Base-by-base conservation (phyloP, 1,140 invertebrate species). In the Harlomillsia oculata region DNA sequence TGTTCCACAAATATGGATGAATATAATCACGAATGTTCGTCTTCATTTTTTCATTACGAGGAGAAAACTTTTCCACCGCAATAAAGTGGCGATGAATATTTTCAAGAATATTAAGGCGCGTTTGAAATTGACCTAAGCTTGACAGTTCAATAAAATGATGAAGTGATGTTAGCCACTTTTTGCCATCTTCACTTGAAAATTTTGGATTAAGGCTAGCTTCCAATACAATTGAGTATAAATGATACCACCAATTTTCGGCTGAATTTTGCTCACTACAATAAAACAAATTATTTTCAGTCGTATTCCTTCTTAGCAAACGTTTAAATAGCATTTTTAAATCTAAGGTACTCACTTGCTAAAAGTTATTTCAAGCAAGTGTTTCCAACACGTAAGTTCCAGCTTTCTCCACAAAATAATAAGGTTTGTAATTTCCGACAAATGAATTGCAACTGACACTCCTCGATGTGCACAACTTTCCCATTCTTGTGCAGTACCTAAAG, bases 401-500 rank as follows among this genome's bases (percentile, higher is more conserved):
- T 89, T 86, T 51, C 94, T 80, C 94, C 93, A 99, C 25, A 80
- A 76, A 40, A 96, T 82, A 39, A 98, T 87, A 63, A 89, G 80
- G 52, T 83, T 75, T 2, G 84, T 87, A 0, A 98, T 72, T 37
- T 77, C 73, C 18, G 79, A 69, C 9, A 87, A 77, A 54, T 87
- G 74, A 0, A 80, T 75, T 0, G 78, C 74, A 66, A 99, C 70
- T 55, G 87, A 90, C 29, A 97, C 89, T 3, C 82, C 83, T 60
- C 78, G 81, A 64, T 91, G 87, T 0, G 93, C 91, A 67, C 89
- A 86, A 65, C 83, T 81, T 70, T 97, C 89, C 94, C 93, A 97
- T 61, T 92, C 82, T 60, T 92, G 78, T 37, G 85, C 75, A 62
- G 50, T 52, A 8, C 39, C 62, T 63, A 18, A 28, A 37, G 16